A percentile compares a stretch with the other conserved stretches of the same genome.
phyloP scores from a whole-genome alignment of 2,888 invertebrate genomes.

The Drosophila birchii region DNA sequence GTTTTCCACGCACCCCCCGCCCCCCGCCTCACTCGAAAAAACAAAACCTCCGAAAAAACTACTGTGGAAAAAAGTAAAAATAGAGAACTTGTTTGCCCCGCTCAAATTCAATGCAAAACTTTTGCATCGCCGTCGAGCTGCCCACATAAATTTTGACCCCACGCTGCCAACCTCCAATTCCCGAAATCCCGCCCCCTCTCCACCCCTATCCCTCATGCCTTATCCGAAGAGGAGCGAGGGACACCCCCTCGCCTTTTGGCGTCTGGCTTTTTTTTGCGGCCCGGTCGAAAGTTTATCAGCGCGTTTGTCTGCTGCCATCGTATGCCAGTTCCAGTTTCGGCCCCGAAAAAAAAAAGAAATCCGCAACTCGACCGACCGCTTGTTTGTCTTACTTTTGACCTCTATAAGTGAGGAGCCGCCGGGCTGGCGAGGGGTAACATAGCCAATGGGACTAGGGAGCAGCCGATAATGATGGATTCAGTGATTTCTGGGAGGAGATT shows the following conservation, averaged over 20 bases:
- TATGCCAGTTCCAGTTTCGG: conserved; percentile 28
- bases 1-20: conserved; percentile 53
- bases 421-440: not conserved
- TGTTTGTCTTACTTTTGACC: conserved; percentile 81
- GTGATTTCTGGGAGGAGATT: not conserved
- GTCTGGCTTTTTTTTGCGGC: conserved; percentile 53
- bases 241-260: conserved; percentile 26
- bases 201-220: not conserved
- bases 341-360: conserved; percentile 30
- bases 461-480: conserved; percentile 76
- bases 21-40: conserved; percentile 1
- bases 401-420: conserved; percentile 60
- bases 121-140: conserved; percentile 73
- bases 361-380: conserved; percentile 60
- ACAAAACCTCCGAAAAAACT: conserved; percentile 49
- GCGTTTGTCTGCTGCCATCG: conserved; percentile 58
- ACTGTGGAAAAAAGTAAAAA: conserved; percentile 50
- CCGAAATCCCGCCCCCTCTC: conserved; percentile 2
- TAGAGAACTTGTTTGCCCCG: conserved; percentile 76
- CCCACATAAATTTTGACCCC: conserved; percentile 75
- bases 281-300: conserved; percentile 73
- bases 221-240: not conserved
- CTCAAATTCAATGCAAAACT: conserved; percentile 79
- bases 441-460: conserved; percentile 34
- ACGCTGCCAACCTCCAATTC: conserved; percentile 3